Percentiles rank a stretch among this genome's conserved stretches.
These are phyloP conservation scores for Agraylea sexmaculata DNA, from an alignment of 1,140 invertebrate species.

Conservation along the genomic window DNA sequence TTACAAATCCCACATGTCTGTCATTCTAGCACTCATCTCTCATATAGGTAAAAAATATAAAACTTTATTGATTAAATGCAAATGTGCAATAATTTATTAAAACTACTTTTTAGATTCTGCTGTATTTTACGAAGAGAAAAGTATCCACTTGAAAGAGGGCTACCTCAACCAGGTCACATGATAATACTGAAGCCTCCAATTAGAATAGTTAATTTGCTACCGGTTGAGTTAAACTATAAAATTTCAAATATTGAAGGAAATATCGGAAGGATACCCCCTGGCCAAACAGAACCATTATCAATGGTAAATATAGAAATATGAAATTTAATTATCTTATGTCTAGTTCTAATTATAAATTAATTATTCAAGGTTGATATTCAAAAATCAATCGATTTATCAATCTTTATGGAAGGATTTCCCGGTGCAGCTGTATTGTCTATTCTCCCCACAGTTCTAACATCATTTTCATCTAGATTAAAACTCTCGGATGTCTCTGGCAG, in stretches of 20 bases:
- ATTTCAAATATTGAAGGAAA: slow-evolving; percentile 24
- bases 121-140: slow-evolving; percentile 66
- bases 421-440: slow-evolving; percentile 49
- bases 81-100: not conserved
- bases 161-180: slow-evolving; percentile 66
- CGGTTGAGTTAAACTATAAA: slow-evolving; percentile 57
- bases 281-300: slow-evolving; percentile 27
- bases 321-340: not conserved
- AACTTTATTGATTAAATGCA: not conserved
- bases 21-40: slow-evolving; percentile 18
- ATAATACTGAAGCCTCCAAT: slow-evolving; percentile 75
- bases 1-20: slow-evolving; percentile 19
- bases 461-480: slow-evolving; percentile 36
- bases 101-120: slow-evolving; percentile 55
- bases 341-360: slow-evolving; percentile 1
- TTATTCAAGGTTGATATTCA: slow-evolving; percentile 51
- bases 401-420: slow-evolving; percentile 75
- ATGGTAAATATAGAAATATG: slow-evolving; percentile 10
- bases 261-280: slow-evolving; percentile 23
- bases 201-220: slow-evolving; percentile 65
- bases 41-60: slow-evolving; percentile 14
- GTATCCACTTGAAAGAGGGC: slow-evolving; percentile 55
- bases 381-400: slow-evolving; percentile 54
- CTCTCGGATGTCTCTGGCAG: slow-evolving; percentile 56
- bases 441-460: slow-evolving; percentile 31